Percentiles rank a stretch among this genome's conserved stretches.
phyloP scores from a whole-genome alignment of 2,797 vertebrate genomes.

The Chelidonichthys spinosus region DNA sequence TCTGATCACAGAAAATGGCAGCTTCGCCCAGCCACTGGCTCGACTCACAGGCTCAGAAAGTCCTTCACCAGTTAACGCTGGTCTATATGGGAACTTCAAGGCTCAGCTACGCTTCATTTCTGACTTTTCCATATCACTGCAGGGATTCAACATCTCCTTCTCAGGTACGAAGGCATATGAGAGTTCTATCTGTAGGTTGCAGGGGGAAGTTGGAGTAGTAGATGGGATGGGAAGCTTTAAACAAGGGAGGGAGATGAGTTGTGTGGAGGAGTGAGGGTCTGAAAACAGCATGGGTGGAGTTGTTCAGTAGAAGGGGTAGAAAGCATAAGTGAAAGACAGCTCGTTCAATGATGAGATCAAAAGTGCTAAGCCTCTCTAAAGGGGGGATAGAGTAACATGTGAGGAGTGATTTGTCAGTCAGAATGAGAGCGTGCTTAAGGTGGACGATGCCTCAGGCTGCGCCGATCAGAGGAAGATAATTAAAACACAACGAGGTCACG shows the following conservation, averaged over 20 bases:
- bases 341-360: constrained; percentile 63
- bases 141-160: constrained; percentile 87
- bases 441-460: constrained; percentile 58
- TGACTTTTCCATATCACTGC: constrained; percentile 86
- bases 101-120: constrained; percentile 88
- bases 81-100: constrained; percentile 86
- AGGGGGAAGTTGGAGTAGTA: background rate
- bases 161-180: constrained; percentile 69
- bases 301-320: constrained; percentile 16
- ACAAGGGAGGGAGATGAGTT: constrained; percentile 7
- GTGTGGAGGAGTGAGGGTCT: constrained; percentile 12
- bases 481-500: constrained; percentile 71
- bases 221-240: constrained; percentile 10
- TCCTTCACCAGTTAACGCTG: constrained; percentile 79
- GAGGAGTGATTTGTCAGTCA: constrained; percentile 67
- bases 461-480: constrained; percentile 71
- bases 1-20: constrained; percentile 86
- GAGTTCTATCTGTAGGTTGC: constrained; percentile 34
- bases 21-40: constrained; percentile 83
- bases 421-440: constrained; percentile 52
- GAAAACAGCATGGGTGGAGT: constrained; percentile 33
- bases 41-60: constrained; percentile 85
- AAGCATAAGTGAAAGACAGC: constrained; percentile 23
- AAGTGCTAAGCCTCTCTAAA: constrained; percentile 59
- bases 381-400: constrained; percentile 55